Conservation (phyloP, 1,140 invertebrate species). For the Magallana gigas region DNA sequence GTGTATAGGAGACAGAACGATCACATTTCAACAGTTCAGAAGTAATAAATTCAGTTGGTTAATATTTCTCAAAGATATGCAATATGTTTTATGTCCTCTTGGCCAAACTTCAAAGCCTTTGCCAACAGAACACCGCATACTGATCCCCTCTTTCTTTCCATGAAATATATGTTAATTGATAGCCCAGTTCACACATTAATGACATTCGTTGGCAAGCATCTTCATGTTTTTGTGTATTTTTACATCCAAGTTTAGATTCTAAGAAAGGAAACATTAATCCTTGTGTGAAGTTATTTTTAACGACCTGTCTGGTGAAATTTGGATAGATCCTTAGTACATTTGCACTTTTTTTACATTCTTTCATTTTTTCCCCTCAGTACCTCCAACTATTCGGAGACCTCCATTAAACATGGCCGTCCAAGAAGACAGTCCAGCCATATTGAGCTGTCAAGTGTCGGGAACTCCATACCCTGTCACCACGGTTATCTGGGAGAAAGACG, state of each 20-base stretch:
- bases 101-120: background rate
- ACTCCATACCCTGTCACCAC: slow-evolving; percentile 83
- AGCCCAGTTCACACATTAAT: background rate
- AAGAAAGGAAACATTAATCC: background rate
- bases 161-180: slow-evolving; percentile 15
- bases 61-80: no score
- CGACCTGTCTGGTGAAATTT: background rate
- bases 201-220: background rate
- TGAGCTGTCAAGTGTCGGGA: slow-evolving; percentile 85
- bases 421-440: slow-evolving; percentile 84
- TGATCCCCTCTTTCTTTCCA: background rate
- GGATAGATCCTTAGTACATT: background rate
- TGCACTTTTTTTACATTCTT: slow-evolving; percentile 70
- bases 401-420: slow-evolving; percentile 83
- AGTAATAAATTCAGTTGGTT: no score
- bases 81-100: background rate
- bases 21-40: no score
- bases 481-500: slow-evolving; percentile 88
- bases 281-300: background rate
- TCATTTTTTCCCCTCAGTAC: slow-evolving; percentile 69
- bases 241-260: background rate
- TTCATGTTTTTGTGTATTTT: background rate
- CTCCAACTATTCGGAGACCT: slow-evolving; percentile 81
- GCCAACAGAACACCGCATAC: background rate
- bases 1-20: no score